Base-by-base conservation (phyloP, 2,113 vertebrate genomes). In the Equus przewalskii region DNA sequence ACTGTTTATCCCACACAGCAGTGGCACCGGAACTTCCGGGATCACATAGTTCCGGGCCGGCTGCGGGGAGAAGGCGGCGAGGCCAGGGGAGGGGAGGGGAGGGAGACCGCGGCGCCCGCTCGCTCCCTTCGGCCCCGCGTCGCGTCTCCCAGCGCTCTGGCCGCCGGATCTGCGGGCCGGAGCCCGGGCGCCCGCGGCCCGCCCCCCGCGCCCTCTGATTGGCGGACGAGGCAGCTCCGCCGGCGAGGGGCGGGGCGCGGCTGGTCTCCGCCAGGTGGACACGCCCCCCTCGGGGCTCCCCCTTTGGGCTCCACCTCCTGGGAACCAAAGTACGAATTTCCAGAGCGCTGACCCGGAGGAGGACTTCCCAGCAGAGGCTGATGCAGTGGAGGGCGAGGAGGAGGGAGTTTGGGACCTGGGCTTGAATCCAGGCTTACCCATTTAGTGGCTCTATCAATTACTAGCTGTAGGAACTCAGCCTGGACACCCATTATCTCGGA, bases 1-100 rank as follows among this genome's bases (percentile, higher is more conserved):
- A 98, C 98, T 99, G 98, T 99, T 99, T 99, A 99, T 98, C 98
- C 99, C 98, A 98, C 98, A 98, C 98, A 95, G 98, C 98, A 98
- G 91, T 97, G 97, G 98, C 98, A 84, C 98, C 98, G 98, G 98
- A 99, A 99, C 98, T 99, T 99, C 99, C 98, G 98, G 98, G 97
- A 97, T 98, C 97, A 96, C 98, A 99, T 98, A 97, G 98, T 99
- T 99, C 99, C 99, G 98, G 98, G 65, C 93, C 91, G 93, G 96
- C 91, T 41, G 91, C 78, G 69, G n/a, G 64, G 70, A 30, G 76
- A 86, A 72, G 83, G 70, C 82, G 51, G 80, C 81, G 19, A 26
- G 73, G 86, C 70, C 10, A 73, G 51, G 78, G n/a, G 54, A 67
- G 16, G 69, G 76, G 83, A 60, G 82, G 76, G 87, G 51, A 96